Conservation (phyloP, 1,140 invertebrate species). For the Ceratina australensis region DNA sequence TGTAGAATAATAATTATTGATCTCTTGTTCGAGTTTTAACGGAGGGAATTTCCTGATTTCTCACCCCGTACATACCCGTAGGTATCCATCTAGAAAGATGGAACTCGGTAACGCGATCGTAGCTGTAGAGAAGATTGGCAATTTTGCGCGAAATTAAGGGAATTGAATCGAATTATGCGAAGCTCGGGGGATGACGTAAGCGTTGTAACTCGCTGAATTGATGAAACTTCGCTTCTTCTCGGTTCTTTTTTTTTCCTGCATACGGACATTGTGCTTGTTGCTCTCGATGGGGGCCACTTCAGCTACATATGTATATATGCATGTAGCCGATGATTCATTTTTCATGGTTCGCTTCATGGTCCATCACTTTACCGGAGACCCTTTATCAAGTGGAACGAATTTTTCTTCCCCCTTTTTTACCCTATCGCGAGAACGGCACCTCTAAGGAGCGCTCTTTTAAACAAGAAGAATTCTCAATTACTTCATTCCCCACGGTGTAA, state of each 20-base stretch:
- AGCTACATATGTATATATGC: background rate
- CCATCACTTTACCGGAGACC: background rate
- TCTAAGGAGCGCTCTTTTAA: too few relatives aligned
- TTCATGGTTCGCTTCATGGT: conserved; percentile 1
- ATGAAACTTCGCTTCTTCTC: conserved; percentile 66
- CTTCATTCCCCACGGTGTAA: too few relatives aligned
- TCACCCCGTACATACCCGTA: too few relatives aligned
- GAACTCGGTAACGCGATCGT: conserved; percentile 58
- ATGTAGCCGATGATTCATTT: conserved; percentile 4
- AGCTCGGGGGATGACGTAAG: conserved; percentile 73
- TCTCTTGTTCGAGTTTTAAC: too few relatives aligned
- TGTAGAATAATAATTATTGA: too few relatives aligned
- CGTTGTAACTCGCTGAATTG: conserved; percentile 76
- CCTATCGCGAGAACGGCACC: too few relatives aligned
- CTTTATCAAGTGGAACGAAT: too few relatives aligned
- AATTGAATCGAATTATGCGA: conserved; percentile 78
- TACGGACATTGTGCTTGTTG: background rate
- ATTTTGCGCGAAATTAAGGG: conserved; percentile 77
- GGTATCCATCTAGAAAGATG: conserved; percentile 37
- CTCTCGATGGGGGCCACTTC: background rate
- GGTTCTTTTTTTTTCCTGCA: conserved; percentile 24
- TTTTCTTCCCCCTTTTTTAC: too few relatives aligned
- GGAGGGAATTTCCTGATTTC: too few relatives aligned
- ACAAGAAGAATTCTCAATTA: too few relatives aligned
- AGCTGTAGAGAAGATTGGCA: conserved; percentile 71